Conservation (phyloP, 2,888 invertebrate genomes). For the Caenorhabditis japonica region DNA sequence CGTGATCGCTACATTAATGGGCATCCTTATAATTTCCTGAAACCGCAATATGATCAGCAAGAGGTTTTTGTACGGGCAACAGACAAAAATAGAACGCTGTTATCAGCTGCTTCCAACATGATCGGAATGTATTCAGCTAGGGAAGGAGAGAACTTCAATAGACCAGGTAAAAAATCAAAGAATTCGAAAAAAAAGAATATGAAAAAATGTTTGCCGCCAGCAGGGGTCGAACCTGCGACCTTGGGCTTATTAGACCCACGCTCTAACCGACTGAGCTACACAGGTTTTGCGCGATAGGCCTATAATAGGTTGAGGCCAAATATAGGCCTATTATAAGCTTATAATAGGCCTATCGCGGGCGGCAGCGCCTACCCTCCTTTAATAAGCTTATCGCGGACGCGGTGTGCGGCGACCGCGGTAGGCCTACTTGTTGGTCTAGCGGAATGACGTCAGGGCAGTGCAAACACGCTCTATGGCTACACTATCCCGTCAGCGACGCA, state of each 20-base stretch:
- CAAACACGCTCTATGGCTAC: too few species aligned
- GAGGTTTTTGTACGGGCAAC: slow-evolving; percentile 83
- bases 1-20: slow-evolving; percentile 57
- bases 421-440: too few species aligned
- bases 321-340: too few species aligned
- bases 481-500: too few species aligned
- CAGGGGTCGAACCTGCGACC: slow-evolving; percentile 77
- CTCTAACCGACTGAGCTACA: slow-evolving; percentile 77
- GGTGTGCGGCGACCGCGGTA: too few species aligned
- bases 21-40: slow-evolving; percentile 35
- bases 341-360: too few species aligned
- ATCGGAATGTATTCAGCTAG: slow-evolving; percentile 47
- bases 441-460: too few species aligned
- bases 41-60: slow-evolving; percentile 23
- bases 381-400: too few species aligned
- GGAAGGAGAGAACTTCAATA: slow-evolving; percentile 13
- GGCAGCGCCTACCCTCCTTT: too few species aligned
- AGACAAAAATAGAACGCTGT: slow-evolving; percentile 88
- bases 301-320: too few species aligned
- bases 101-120: slow-evolving; percentile 78
- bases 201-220: slow-evolving; percentile 72
- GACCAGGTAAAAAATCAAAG: slow-evolving; percentile 5
- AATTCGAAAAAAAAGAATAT: not conserved
- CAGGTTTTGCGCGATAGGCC: too few species aligned
- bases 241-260: slow-evolving; percentile 77